These are phyloP conservation scores for Platyscapa corneri DNA, from an alignment of 1,140 invertebrate genomes.

Conservation along the genomic window DNA sequence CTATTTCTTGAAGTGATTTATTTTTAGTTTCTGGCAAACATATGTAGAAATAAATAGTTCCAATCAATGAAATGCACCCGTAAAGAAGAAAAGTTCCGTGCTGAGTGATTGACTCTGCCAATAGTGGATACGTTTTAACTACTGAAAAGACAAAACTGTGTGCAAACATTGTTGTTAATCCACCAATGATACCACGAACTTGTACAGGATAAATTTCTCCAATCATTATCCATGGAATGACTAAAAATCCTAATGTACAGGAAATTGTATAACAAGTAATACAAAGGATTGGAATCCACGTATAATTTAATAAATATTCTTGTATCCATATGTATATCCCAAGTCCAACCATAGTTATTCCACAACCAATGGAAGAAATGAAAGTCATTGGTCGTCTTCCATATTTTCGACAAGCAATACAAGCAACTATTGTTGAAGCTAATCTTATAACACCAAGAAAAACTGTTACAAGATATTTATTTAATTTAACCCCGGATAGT, in stretches of 20 bases:
- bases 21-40: slow-evolving; percentile 89
- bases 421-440: slow-evolving; percentile 78
- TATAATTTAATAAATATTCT: slow-evolving; percentile 44
- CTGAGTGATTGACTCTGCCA: slow-evolving; percentile 73
- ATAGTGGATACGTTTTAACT: slow-evolving; percentile 80
- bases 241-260: slow-evolving; percentile 81
- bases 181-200: slow-evolving; percentile 80
- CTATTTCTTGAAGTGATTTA: slow-evolving; percentile 84
- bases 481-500: slow-evolving; percentile 77
- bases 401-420: slow-evolving; percentile 77
- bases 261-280: slow-evolving; percentile 79
- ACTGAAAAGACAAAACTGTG: slow-evolving; percentile 80
- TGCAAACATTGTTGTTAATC: slow-evolving; percentile 79
- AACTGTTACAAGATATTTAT: slow-evolving; percentile 80
- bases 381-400: slow-evolving; percentile 82
- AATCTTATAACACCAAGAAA: slow-evolving; percentile 80
- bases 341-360: slow-evolving; percentile 78
- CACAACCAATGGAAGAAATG: slow-evolving; percentile 80
- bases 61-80: slow-evolving; percentile 77
- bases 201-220: slow-evolving; percentile 81
- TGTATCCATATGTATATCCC: slow-evolving; percentile 78
- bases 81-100: slow-evolving; percentile 80
- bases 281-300: slow-evolving; percentile 79
- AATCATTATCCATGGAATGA: slow-evolving; percentile 85
- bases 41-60: slow-evolving; percentile 77